Conservation (phyloP, 2,888 invertebrate genomes). For the Ophioninae sp. region DNA sequence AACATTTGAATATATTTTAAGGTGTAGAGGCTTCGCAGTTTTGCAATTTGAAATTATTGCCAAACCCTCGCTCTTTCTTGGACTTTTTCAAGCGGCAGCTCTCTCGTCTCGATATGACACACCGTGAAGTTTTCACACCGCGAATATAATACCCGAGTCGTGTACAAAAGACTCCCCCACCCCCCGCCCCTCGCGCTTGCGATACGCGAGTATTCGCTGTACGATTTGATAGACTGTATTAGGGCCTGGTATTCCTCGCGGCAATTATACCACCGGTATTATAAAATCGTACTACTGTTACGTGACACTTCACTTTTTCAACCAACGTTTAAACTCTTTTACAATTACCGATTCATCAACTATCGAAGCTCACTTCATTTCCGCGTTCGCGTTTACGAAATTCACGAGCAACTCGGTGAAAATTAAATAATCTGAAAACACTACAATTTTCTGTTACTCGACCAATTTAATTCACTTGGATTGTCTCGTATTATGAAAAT, state of each 20-base stretch:
- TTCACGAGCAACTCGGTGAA: background rate
- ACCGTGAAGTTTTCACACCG: constrained; percentile 44
- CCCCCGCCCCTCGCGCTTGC: constrained; percentile 18
- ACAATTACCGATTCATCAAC: background rate
- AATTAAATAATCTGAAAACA: background rate
- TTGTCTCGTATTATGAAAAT: background rate
- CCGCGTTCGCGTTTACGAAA: background rate
- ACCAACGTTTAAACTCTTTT: constrained; percentile 4
- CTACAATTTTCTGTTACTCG: background rate
- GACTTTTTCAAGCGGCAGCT: constrained; percentile 25
- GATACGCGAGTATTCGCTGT: constrained; percentile 10
- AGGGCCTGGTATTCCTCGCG: constrained; percentile 16
- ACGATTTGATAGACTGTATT: constrained; percentile 40
- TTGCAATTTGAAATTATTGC: constrained; percentile 73
- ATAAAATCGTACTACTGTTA: constrained; percentile 51
- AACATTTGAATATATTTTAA: constrained; percentile 25
- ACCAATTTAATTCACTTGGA: background rate
- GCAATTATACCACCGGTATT: constrained; percentile 40
- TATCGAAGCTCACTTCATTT: background rate
- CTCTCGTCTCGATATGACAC: constrained; percentile 17
- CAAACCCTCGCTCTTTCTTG: constrained; percentile 71
- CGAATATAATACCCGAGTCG: constrained; percentile 29
- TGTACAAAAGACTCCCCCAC: constrained; percentile 17
- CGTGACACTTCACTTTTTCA: constrained; percentile 33
- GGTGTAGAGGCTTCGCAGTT: constrained; percentile 67